Evolutionary conservation across 2,113 vertebrate species (phyloP).

Genomic region (Tursiops truncatus): DNA sequence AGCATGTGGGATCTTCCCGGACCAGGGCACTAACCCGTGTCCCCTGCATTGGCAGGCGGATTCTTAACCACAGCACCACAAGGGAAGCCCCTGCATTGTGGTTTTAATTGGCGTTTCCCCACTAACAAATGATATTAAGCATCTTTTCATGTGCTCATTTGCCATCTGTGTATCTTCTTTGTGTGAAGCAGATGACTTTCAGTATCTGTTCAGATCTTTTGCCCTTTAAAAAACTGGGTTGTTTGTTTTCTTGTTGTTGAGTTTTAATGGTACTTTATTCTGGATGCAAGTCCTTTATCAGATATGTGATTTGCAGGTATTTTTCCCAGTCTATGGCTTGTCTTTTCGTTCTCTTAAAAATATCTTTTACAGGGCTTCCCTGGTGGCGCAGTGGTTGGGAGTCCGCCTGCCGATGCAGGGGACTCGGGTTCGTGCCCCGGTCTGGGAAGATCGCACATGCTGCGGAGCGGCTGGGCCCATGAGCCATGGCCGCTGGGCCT

Average conservation of each 20-base stretch:
- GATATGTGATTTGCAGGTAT: not conserved
- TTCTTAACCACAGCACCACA: too few species aligned
- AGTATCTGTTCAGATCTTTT: not conserved
- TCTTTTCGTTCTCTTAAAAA: not conserved
- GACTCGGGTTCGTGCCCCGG: too few species aligned
- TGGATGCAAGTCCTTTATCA: not conserved
- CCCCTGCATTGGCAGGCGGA: too few species aligned
- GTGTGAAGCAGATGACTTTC: not conserved
- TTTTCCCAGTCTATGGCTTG: not conserved
- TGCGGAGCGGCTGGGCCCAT: too few species aligned
- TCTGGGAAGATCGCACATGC: too few species aligned
- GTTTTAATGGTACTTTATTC: not conserved
- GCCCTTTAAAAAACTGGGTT: not conserved
- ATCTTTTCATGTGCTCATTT: not conserved
- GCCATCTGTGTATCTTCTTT: not conserved
- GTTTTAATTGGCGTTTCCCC: not conserved
- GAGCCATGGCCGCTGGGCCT: too few species aligned
- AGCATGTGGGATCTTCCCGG: too few species aligned
- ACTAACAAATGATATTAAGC: not conserved
- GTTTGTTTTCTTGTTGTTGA: not conserved
- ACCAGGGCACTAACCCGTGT: too few species aligned
- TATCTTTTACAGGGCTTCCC: too few species aligned
- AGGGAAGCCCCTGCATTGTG: not conserved
- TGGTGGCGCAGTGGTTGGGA: too few species aligned
- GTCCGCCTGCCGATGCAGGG: too few species aligned